Evolutionary conservation across 2,888 invertebrate genomes (phyloP), one percentile per base, ranked within the genome.

Genomic region (Cosmopolites sordidus): DNA sequence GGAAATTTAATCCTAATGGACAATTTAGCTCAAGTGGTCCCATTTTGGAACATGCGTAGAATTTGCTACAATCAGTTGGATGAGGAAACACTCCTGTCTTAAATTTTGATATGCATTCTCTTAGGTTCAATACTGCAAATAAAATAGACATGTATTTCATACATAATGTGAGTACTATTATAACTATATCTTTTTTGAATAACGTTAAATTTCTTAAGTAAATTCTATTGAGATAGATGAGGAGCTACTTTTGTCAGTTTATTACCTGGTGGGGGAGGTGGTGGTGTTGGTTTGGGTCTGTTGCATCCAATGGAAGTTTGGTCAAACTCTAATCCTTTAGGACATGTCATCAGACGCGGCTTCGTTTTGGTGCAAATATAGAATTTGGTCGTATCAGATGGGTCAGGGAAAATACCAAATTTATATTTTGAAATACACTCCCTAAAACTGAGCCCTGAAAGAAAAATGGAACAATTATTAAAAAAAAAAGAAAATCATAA

Each of bases 11-110:
- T 5, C 62, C 61, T 11, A 46, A 45, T 8, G 59, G 56, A 39
- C 63, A 63, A 39, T 54, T 38, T 56, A 60, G 61, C 42, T 54
- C 52, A 8, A 59, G 41, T 1, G 59, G 52, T 17, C 62, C 63
- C 1, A 17, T 44, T 46, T 56, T 60, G 5, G 61, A 45, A 33
- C 63, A 63, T 2, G 54, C 59, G 39, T 59, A 61, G 38, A 53
- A 63, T 51, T 51, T 60, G 3, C 53, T 29, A 44, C 63, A 63
- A 18, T 61, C 60, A 4, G 50, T 57, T 1, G 60, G 60, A 51
- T 63, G 54, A 6, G 60, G 42, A 29, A 56, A 63, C n/a, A 58
- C 42, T 1, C 57, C 51, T 39, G 30, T 43, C 39, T 46, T 50
- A 41, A 57, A 44, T 44, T 51, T 33, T 4, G 39, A 17, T 5